phyloP scores from a whole-genome alignment of 2,113 vertebrate species.

The Emydura subglobosa region DNA sequence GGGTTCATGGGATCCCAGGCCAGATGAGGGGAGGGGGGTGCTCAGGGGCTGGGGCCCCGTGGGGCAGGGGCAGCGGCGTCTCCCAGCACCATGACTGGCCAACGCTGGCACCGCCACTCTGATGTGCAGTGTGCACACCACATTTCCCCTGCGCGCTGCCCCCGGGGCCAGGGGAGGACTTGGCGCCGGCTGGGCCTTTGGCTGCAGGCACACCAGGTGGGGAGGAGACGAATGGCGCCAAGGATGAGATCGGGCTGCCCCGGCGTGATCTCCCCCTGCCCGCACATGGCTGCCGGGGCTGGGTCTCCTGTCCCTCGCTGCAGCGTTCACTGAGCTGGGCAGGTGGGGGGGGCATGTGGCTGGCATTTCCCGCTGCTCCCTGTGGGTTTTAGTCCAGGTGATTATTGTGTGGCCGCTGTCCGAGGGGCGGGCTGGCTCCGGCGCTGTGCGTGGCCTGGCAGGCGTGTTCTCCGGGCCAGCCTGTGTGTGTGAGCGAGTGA shows the following conservation, averaged over 20 bases:
- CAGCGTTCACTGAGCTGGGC: neutral
- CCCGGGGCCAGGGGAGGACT: neutral
- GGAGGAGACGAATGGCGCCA: neutral
- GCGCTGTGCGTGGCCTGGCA: constrained; percentile 25
- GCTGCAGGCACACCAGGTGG: neutral
- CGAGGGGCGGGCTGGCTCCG: neutral
- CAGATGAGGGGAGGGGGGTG: neutral
- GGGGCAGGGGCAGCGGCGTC: neutral
- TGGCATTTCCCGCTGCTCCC: neutral
- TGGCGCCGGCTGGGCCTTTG: neutral
- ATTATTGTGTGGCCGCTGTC: neutral
- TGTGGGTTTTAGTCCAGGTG: neutral
- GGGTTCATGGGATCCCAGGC: neutral
- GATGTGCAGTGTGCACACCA: neutral
- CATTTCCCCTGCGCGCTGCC: neutral
- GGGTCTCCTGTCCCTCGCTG: neutral
- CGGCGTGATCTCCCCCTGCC: neutral
- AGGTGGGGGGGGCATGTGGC: neutral
- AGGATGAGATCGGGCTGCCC: neutral
- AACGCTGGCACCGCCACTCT: neutral
- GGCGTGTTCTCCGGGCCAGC: neutral
- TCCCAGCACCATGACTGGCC: neutral
- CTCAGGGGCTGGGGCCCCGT: neutral
- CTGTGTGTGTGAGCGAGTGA: neutral
- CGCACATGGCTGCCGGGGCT: neutral